Evolutionary conservation across 2,797 vertebrate species (phyloP).

Genomic region (Parambassis ranga): DNA sequence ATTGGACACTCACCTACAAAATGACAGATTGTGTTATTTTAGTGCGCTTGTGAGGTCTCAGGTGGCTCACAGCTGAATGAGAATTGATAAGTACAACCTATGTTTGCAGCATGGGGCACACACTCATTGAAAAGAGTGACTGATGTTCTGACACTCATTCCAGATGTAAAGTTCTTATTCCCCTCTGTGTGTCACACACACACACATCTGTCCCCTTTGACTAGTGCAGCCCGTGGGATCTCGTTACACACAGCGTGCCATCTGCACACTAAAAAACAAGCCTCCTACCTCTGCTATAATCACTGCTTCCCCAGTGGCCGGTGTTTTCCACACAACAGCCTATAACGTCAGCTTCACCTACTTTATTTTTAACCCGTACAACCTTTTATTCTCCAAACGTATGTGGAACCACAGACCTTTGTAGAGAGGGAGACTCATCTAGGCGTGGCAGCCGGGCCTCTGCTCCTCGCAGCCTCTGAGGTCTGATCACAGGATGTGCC

Average conservation of each 20-base stretch:
- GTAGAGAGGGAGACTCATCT: background rate
- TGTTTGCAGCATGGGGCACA: too few relatives aligned
- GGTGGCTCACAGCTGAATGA: too few relatives aligned
- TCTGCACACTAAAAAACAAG: constrained; percentile 59
- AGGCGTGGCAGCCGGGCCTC: constrained; percentile 9
- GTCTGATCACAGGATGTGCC: background rate
- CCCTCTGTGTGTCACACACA: too few relatives aligned
- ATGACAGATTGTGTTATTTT: too few relatives aligned
- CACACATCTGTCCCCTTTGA: constrained; percentile 23
- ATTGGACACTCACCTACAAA: too few relatives aligned
- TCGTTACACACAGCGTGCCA: constrained; percentile 44
- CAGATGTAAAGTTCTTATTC: too few relatives aligned
- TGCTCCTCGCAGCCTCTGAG: constrained; percentile 1
- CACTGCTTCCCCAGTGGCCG: background rate
- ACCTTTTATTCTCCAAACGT: background rate
- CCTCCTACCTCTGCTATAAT: background rate
- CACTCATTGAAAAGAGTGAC: too few relatives aligned
- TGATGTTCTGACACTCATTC: too few relatives aligned
- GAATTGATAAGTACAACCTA: too few relatives aligned
- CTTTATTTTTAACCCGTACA: background rate
- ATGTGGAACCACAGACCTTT: background rate
- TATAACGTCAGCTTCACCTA: background rate
- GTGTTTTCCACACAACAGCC: background rate
- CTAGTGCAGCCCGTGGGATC: constrained; percentile 46
- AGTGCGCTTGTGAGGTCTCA: too few relatives aligned